These are phyloP conservation scores for Camptogramma bilineatum DNA, from an alignment of 2,888 invertebrate species.

Conservation along the genomic window DNA sequence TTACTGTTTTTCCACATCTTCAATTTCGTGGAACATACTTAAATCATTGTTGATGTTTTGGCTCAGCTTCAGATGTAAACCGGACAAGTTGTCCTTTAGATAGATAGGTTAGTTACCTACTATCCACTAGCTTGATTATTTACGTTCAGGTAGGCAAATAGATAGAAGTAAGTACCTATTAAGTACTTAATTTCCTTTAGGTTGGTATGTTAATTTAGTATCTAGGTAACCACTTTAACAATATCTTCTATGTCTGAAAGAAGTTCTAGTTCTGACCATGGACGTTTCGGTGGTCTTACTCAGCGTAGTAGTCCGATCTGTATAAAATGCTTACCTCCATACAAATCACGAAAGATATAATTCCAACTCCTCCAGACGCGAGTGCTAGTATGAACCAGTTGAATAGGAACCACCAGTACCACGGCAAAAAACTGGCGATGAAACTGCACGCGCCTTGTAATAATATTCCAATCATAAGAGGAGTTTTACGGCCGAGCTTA, in stretches of 20 bases:
- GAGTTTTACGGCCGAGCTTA: slow-evolving; percentile 85
- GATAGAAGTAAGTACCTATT: no score
- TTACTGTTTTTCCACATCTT: background rate
- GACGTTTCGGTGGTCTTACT: no score
- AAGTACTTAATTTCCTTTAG: no score
- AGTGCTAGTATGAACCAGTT: slow-evolving; percentile 85
- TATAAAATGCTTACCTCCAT: slow-evolving; percentile 78
- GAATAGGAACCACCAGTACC: slow-evolving; percentile 82
- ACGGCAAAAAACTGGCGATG: slow-evolving; percentile 81
- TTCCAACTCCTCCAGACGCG: slow-evolving; percentile 87
- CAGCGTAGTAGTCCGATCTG: background rate
- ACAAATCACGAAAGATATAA: slow-evolving; percentile 88
- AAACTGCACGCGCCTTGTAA: slow-evolving; percentile 83
- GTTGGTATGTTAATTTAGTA: no score
- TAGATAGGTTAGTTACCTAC: background rate
- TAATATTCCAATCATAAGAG: slow-evolving; percentile 83
- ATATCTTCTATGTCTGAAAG: no score
- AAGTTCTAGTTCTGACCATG: no score
- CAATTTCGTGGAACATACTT: background rate
- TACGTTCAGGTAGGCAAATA: no score
- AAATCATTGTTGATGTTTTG: background rate
- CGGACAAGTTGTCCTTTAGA: no score
- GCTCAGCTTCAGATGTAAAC: background rate
- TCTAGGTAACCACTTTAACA: no score
- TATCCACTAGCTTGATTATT: background rate